These are phyloP conservation scores for Setipinna tenuifilis DNA, from an alignment of 2,797 vertebrate genomes.

Conservation along the genomic window DNA sequence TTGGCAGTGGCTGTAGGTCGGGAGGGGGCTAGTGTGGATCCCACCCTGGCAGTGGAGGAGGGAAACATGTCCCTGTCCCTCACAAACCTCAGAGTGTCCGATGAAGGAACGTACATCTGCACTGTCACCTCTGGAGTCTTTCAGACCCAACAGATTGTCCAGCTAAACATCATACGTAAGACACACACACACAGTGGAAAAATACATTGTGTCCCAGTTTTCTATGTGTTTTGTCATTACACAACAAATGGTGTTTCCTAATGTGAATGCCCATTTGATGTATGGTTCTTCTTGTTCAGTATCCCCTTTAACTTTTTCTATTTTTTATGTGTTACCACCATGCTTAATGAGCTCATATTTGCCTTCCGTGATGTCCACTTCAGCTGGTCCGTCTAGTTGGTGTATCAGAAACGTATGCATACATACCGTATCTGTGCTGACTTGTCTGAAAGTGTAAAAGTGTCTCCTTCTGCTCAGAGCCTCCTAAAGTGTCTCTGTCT, in stretches of 20 bases:
- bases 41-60: slow-evolving; percentile 55
- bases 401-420: background rate
- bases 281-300: background rate
- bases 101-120: slow-evolving; percentile 84
- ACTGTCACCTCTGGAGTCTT: slow-evolving; percentile 68
- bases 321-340: background rate
- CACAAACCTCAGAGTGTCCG: slow-evolving; percentile 66
- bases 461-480: slow-evolving; percentile 58
- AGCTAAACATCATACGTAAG: slow-evolving; percentile 77
- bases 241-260: too few relatives aligned
- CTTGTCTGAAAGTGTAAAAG: background rate
- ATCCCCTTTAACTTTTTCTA: too few relatives aligned
- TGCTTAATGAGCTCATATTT: too few relatives aligned
- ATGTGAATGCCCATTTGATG: background rate
- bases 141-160: slow-evolving; percentile 79
- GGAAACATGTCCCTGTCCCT: slow-evolving; percentile 77
- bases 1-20: slow-evolving; percentile 63
- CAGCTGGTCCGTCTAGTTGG: background rate
- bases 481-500: slow-evolving; percentile 70
- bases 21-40: slow-evolving; percentile 63
- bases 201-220: too few relatives aligned
- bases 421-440: background rate
- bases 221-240: too few relatives aligned
- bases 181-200: slow-evolving; percentile 34
- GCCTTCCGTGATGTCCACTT: too few relatives aligned